Base-by-base conservation (phyloP, 1,140 invertebrate species). In the Tetragnatha versicolor region DNA sequence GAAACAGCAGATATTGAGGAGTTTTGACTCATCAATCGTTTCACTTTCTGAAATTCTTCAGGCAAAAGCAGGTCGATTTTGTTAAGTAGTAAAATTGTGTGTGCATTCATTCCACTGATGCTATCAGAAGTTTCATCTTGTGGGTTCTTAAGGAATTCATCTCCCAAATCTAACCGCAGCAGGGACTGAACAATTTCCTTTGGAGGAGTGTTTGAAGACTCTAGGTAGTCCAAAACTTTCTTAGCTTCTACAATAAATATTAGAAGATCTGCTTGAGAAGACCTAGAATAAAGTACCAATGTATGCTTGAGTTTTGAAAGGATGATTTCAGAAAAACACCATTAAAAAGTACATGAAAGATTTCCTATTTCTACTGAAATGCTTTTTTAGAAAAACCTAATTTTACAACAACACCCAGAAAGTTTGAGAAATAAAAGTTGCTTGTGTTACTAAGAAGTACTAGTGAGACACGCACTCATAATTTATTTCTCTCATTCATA, bases 231-330 rank as follows among this genome's bases (percentile, higher is more conserved):
- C 12, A 17, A 78, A 7, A 14, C 37, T 66, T 35, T 20, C 33
- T 68, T 33, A 0, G 75, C 61, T 78, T 78, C 61, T 12, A 68
- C 17, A 14, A 78, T 45, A 20, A 78, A 68, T 17, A 78, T 10
- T 31, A 78, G 12, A 20, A 78, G 9, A 45, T 78, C 75, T 58
- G 75, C 47, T 20, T 78, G 20, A 0, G 49, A 68, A 37, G 65
- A 58, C 10, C 75, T 78, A 27, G 3, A 68, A 39, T 20, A 6
- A 70, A 55, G 60, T 2, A 73, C n/a, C n/a, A n/a, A n/a, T n/a
- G n/a, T n/a, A n/a, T n/a, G n/a, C n/a, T n/a, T n/a, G n/a, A n/a
- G n/a, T n/a, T n/a, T n/a, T n/a, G n/a, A n/a, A n/a, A n/a, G n/a
- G n/a, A n/a, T n/a, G n/a, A n/a, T n/a, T n/a, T n/a, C n/a, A n/a